Conservation (phyloP, 2,888 invertebrate genomes). For the Caenorhabditis sp. region DNA sequence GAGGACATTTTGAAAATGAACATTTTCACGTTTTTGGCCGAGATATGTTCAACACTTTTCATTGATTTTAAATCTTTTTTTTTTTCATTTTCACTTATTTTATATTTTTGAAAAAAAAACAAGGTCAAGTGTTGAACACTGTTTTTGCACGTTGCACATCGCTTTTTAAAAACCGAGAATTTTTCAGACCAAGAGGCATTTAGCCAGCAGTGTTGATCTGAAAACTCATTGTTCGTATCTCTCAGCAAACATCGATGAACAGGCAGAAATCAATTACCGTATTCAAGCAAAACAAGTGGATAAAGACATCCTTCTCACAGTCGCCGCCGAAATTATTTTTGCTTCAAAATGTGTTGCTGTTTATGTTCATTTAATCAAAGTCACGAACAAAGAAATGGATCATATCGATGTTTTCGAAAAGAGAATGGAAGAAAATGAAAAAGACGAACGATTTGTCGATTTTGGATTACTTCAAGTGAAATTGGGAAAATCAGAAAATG, state of each 20-base stretch:
- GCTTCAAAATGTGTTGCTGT: conserved; percentile 11
- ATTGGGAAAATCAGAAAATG: not conserved
- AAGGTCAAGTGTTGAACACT: too few relatives aligned
- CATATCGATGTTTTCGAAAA: conserved; percentile 28
- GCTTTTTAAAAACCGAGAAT: too few relatives aligned
- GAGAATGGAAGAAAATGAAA: conserved; percentile 8
- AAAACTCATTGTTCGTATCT: not conserved
- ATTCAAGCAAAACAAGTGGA: conserved; percentile 26
- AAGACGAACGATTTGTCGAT: conserved; percentile 26
- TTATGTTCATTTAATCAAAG: conserved; percentile 29
- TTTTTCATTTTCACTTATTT: too few relatives aligned
- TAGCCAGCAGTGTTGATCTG: conserved; percentile 15
- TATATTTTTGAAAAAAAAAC: too few relatives aligned
- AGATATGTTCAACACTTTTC: too few relatives aligned
- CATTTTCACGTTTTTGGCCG: too few relatives aligned
- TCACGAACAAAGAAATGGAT: conserved; percentile 12
- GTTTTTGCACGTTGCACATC: too few relatives aligned
- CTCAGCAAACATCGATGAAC: not conserved
- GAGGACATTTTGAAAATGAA: too few relatives aligned
- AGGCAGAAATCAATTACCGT: conserved; percentile 6
- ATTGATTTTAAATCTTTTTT: too few relatives aligned
- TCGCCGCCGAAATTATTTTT: conserved; percentile 13
- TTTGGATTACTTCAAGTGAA: conserved; percentile 22
- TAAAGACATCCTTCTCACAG: conserved; percentile 18
- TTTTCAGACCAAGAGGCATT: conserved; percentile 13